These are phyloP conservation scores for Melanotaenia pygmaea DNA, from an alignment of 2,797 vertebrate species.

Conservation along the genomic window DNA sequence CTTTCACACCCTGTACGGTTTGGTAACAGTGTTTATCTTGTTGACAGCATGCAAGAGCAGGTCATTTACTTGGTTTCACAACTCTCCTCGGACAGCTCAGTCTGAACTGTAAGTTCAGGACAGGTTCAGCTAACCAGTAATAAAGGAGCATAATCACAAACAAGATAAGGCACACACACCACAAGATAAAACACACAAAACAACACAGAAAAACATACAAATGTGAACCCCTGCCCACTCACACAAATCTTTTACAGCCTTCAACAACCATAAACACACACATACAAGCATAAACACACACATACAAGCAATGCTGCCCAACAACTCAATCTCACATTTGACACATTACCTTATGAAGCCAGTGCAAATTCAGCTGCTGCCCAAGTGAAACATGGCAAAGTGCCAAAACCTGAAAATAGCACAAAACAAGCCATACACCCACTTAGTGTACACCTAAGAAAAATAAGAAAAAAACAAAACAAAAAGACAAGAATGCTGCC, in stretches of 20 bases:
- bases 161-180: slow-evolving; percentile 7
- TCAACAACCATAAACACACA: background rate
- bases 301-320: background rate
- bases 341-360: slow-evolving; percentile 85
- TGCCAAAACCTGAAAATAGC: slow-evolving; percentile 80
- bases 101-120: slow-evolving; percentile 47
- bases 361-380: slow-evolving; percentile 87
- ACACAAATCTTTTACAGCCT: background rate
- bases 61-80: slow-evolving; percentile 46
- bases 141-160: slow-evolving; percentile 13
- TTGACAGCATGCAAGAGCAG: slow-evolving; percentile 21
- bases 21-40: slow-evolving; percentile 34
- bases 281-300: slow-evolving; percentile 4
- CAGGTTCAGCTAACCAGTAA: slow-evolving; percentile 41
- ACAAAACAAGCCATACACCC: slow-evolving; percentile 20
- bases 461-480: background rate
- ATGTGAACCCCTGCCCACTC: background rate
- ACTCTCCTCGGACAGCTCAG: slow-evolving; percentile 18
- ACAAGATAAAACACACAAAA: slow-evolving; percentile 8
- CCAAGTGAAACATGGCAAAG: slow-evolving; percentile 84
- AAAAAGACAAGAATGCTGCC: slow-evolving; percentile 2
- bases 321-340: slow-evolving; percentile 12
- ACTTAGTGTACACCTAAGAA: background rate
- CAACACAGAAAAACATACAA: slow-evolving; percentile 5
- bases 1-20: slow-evolving; percentile 30